Percentiles rank a stretch among this genome's conserved stretches.
phyloP scores from a whole-genome alignment of 2,888 invertebrate genomes.

The Plebejus anna region DNA sequence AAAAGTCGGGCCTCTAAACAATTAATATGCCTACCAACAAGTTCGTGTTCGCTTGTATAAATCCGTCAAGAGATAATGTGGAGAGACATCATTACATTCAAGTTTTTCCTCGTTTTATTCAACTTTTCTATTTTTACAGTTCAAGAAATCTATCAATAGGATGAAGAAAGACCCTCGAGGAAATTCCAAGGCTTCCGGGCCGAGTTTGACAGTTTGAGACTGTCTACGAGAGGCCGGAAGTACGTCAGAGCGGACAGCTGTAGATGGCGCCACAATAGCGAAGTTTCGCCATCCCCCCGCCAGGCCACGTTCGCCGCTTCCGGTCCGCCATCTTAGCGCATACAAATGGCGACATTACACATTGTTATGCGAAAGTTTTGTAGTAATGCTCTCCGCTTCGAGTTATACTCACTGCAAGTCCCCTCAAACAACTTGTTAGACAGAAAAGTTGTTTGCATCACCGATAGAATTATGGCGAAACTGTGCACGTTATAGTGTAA shows the following conservation, averaged over 20 bases:
- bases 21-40: background rate
- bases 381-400: slow-evolving; percentile 65
- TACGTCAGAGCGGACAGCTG: slow-evolving; percentile 72
- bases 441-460: slow-evolving; percentile 48
- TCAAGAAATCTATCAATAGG: slow-evolving; percentile 52
- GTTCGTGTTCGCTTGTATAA: background rate
- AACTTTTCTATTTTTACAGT: slow-evolving; percentile 26
- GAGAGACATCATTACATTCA: background rate
- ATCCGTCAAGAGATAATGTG: background rate
- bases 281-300: slow-evolving; percentile 58
- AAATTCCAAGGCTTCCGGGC: slow-evolving; percentile 67
- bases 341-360: slow-evolving; percentile 77
- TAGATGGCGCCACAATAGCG: slow-evolving; percentile 73
- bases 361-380: slow-evolving; percentile 75
- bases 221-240: slow-evolving; percentile 76
- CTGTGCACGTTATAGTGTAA: slow-evolving; percentile 31
- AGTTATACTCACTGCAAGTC: slow-evolving; percentile 60
- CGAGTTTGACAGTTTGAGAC: slow-evolving; percentile 70
- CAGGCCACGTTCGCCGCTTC: slow-evolving; percentile 55
- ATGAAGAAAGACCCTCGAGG: slow-evolving; percentile 71
- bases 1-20: too few species aligned
- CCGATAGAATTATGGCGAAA: slow-evolving; percentile 35
- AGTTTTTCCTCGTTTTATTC: background rate
- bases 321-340: slow-evolving; percentile 67
- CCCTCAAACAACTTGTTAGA: slow-evolving; percentile 60